A percentile compares a stretch with the other conserved stretches of the same genome.
Conservation (phyloP, 2,888 invertebrate genomes). For the Dorcus parallelipipedus region DNA sequence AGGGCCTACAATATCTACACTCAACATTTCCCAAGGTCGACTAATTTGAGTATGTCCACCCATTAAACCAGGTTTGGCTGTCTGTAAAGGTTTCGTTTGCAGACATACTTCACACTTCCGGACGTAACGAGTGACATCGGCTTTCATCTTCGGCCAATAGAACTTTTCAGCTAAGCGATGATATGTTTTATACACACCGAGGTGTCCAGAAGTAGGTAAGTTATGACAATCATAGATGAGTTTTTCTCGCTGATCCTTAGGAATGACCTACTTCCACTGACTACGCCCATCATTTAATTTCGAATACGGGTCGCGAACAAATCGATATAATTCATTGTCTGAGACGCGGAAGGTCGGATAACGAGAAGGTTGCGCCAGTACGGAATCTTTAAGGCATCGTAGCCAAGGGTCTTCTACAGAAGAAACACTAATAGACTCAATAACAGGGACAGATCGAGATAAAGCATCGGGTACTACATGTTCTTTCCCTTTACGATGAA, state of each 20-base stretch:
- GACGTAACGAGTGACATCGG: slow-evolving; percentile 17
- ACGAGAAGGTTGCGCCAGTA: neutral
- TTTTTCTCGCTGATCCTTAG: slow-evolving; percentile 11
- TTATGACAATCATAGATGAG: slow-evolving; percentile 16
- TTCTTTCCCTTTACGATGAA: slow-evolving; percentile 21
- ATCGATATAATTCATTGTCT: slow-evolving; percentile 18
- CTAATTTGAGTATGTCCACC: neutral
- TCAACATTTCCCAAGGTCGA: slow-evolving; percentile 19
- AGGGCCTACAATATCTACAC: slow-evolving; percentile 21
- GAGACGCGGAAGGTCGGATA: slow-evolving; percentile 22
- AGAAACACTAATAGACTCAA: no score
- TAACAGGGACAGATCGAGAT: neutral
- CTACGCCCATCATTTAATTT: no score
- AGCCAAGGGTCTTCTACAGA: no score
- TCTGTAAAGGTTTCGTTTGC: slow-evolving; percentile 20
- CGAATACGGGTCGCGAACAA: slow-evolving; percentile 4
- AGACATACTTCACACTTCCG: neutral
- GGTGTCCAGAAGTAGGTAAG: slow-evolving; percentile 21
- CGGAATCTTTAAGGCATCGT: neutral
- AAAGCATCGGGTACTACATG: slow-evolving; percentile 19
- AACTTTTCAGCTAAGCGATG: neutral
- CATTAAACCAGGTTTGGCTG: slow-evolving; percentile 24
- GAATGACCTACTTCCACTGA: neutral
- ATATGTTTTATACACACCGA: slow-evolving; percentile 26
- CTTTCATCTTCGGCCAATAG: slow-evolving; percentile 11